These are phyloP conservation scores for Caretta caretta DNA, from an alignment of 2,113 vertebrate genomes.

Conservation along the genomic window DNA sequence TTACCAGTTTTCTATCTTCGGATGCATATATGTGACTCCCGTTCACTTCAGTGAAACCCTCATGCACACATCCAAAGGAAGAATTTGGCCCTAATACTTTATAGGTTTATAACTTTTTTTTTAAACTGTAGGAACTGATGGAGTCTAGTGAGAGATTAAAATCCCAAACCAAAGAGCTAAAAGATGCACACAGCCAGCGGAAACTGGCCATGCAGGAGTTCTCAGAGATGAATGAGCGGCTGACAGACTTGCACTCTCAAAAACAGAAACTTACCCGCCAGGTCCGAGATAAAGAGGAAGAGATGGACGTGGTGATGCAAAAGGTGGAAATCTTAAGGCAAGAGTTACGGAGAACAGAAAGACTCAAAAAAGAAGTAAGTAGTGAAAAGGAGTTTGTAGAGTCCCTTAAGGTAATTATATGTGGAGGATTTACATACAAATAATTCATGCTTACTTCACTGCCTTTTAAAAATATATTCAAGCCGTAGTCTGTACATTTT, in stretches of 20 bases:
- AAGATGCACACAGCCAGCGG: conserved; percentile 96
- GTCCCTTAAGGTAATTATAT: conserved; percentile 36
- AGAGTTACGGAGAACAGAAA: conserved; percentile 96
- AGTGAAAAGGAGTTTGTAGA: conserved; percentile 72
- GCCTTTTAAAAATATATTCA: background rate
- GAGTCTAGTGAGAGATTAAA: conserved; percentile 93
- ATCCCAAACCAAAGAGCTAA: conserved; percentile 96
- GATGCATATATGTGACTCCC: conserved; percentile 49
- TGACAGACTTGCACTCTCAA: conserved; percentile 93
- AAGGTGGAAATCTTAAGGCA: conserved; percentile 93
- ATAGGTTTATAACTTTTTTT: conserved; percentile 78
- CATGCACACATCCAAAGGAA: conserved; percentile 46
- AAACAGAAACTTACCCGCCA: conserved; percentile 96
- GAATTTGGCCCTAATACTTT: conserved; percentile 63
- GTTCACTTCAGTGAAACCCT: background rate
- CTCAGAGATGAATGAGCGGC: conserved; percentile 95
- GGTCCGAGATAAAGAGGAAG: conserved; percentile 97
- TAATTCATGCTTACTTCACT: background rate
- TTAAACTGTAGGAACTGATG: conserved; percentile 87
- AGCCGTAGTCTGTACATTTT: background rate
- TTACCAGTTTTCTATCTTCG: conserved; percentile 27
- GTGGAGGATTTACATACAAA: conserved; percentile 57
- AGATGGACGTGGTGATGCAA: conserved; percentile 92
- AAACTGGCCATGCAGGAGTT: conserved; percentile 97
- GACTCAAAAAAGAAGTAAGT: conserved; percentile 96